Percentiles rank a stretch among this genome's conserved stretches.
phyloP scores from a whole-genome alignment of 2,888 invertebrate species.

The Leptothorax acervorum region DNA sequence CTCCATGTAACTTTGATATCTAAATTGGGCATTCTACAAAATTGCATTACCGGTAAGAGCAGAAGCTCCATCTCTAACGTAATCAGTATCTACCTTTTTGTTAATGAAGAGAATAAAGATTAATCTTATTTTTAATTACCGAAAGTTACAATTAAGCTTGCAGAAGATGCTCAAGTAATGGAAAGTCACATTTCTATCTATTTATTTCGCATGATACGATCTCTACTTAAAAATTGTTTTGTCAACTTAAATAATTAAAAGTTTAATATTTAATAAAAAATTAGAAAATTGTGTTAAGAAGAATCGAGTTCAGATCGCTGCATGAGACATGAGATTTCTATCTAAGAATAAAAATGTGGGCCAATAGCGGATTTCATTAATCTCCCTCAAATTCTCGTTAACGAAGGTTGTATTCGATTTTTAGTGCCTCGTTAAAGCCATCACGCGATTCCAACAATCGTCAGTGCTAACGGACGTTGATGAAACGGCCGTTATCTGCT shows the following conservation, averaged over 20 bases:
- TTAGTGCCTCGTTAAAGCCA: slow-evolving; percentile 29
- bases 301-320: slow-evolving; percentile 1
- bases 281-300: not conserved
- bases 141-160: not conserved
- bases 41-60: not conserved
- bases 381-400: slow-evolving; percentile 42
- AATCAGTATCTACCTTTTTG: not conserved
- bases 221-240: not conserved
- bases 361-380: slow-evolving; percentile 38
- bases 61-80: not conserved
- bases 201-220: not conserved
- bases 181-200: not conserved
- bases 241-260: not conserved
- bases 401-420: slow-evolving; percentile 20
- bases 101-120: not conserved
- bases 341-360: not conserved
- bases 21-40: not conserved
- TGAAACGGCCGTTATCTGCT: slow-evolving; percentile 37
- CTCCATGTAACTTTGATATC: not conserved
- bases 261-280: not conserved
- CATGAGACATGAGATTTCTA: not conserved
- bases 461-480: slow-evolving; percentile 33
- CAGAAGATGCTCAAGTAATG: not conserved
- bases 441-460: slow-evolving; percentile 19
- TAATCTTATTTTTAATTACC: slow-evolving; percentile 23